Evolutionary conservation across 2,888 invertebrate genomes (phyloP).

Genomic region (Heliconius hortense): DNA sequence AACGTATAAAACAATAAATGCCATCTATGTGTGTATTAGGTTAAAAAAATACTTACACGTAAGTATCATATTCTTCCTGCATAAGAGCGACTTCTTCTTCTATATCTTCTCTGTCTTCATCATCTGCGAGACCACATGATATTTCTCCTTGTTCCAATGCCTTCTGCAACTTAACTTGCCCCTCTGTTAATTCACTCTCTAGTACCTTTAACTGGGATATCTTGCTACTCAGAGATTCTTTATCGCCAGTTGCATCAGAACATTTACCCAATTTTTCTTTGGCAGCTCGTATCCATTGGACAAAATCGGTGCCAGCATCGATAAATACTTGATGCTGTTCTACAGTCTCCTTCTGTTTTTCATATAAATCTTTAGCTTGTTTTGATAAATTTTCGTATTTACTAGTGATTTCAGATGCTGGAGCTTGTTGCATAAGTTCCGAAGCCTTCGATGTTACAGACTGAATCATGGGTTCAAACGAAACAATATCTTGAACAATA

Average conservation of each 20-base stretch:
- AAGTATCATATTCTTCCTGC: constrained; percentile 95
- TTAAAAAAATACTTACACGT: constrained; percentile 81
- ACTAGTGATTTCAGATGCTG: constrained; percentile 94
- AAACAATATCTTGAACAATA: constrained; percentile 97
- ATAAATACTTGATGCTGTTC: constrained; percentile 96
- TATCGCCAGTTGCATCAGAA: constrained; percentile 95
- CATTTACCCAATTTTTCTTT: constrained; percentile 95
- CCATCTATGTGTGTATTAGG: neutral
- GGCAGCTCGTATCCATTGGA: constrained; percentile 95
- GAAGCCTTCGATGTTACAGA: constrained; percentile 96
- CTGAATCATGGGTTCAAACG: constrained; percentile 98
- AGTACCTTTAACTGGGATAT: constrained; percentile 92
- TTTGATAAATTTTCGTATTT: constrained; percentile 95
- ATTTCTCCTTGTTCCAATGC: constrained; percentile 92
- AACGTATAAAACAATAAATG: neutral
- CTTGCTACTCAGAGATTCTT: constrained; percentile 92
- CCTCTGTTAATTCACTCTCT: constrained; percentile 91
- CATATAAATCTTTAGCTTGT: constrained; percentile 94
- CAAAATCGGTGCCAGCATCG: constrained; percentile 94
- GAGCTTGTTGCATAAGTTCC: constrained; percentile 94
- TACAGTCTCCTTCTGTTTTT: constrained; percentile 93
- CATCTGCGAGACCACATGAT: constrained; percentile 92
- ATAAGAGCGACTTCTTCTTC: constrained; percentile 95
- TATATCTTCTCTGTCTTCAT: constrained; percentile 93
- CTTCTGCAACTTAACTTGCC: constrained; percentile 90